Base-by-base conservation (phyloP, 2,797 vertebrate species). In the Tadarida brasiliensis region DNA sequence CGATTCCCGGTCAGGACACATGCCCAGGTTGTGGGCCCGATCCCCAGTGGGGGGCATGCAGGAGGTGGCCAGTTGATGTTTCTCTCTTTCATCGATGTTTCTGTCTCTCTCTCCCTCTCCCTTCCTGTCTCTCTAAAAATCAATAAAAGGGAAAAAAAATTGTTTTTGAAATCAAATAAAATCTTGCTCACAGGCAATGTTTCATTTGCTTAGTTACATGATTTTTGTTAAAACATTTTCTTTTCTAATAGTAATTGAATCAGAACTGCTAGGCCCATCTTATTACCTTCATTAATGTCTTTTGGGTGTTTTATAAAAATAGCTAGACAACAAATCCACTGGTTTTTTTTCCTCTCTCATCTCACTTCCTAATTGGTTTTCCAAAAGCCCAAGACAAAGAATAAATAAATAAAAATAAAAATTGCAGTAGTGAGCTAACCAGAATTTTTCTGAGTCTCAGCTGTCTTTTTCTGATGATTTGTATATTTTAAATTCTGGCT, bases 191-290 rank as follows among this genome's bases (percentile, higher is more conserved):
- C 54, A 76, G 54, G 28, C 22, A 65, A 35, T 73, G n/a, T 94
- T 87, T 95, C 59, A 71, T 80, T 90, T 93, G 44, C 86, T 83
- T 59, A 81, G 39, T 63, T 82, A 81, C 0, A n/a, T 65, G 63
- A 78, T 39, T 86, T 87, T 84, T 84, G 87, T 70, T n/a, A 85
- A 94, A 92, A 74, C 11, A 16, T 47, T 95, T 84, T 63, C 61
- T 82, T 94, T 95, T 91, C 61, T 92, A 77, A 73, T 65, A 86
- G 56, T 70, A 90, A 80, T 81, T 90, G 76, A 96, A 82, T 90
- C 49, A 57, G 19, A 70, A 90, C 14, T 77, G 30, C 88, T 78
- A 85, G 49, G 33, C 9, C 10, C 17, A 94, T 93, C 15, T 61
- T 85, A 86, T 90, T 80, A 57, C 30, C 49, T 73, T 82, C 92